Conservation (phyloP, 1,140 invertebrate species). For the Magallana ariakensis region DNA sequence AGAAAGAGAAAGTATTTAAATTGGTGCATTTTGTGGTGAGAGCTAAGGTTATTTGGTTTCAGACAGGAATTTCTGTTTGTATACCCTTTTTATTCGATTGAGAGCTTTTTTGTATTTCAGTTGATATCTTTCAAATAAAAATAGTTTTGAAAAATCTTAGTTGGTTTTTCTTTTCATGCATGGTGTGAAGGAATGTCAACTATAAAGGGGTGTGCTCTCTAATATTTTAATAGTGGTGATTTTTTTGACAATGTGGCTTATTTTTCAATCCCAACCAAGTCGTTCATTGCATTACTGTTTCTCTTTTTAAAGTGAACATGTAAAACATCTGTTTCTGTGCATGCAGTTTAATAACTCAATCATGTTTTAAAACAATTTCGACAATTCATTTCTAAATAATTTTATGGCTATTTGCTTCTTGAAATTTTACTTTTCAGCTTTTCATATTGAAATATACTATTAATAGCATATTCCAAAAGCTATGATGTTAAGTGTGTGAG, state of each 20-base stretch:
- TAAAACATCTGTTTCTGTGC: not conserved
- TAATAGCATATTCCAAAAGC: too few relatives aligned
- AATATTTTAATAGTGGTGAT: not conserved
- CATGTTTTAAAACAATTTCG: not conserved
- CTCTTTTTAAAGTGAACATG: not conserved
- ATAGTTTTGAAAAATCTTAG: constrained; percentile 27
- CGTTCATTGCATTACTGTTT: constrained; percentile 3
- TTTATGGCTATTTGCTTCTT: too few relatives aligned
- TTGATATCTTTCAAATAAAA: not conserved
- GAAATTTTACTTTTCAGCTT: too few relatives aligned
- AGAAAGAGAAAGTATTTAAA: not conserved
- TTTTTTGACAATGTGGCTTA: constrained; percentile 10
- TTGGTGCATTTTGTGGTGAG: not conserved
- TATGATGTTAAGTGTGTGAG: too few relatives aligned
- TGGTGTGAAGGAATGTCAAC: constrained; percentile 10
- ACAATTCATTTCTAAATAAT: not conserved
- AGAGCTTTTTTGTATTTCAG: constrained; percentile 29
- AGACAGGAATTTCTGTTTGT: not conserved
- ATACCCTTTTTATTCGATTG: not conserved
- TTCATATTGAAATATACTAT: too few relatives aligned
- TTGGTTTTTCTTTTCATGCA: constrained; percentile 14
- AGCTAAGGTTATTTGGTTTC: not conserved
- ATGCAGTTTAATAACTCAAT: not conserved
- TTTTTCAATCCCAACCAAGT: not conserved
- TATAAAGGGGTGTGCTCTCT: constrained; percentile 13